Base-by-base conservation (phyloP, 2,113 vertebrate species). In the Oplegnathus fasciatus region DNA sequence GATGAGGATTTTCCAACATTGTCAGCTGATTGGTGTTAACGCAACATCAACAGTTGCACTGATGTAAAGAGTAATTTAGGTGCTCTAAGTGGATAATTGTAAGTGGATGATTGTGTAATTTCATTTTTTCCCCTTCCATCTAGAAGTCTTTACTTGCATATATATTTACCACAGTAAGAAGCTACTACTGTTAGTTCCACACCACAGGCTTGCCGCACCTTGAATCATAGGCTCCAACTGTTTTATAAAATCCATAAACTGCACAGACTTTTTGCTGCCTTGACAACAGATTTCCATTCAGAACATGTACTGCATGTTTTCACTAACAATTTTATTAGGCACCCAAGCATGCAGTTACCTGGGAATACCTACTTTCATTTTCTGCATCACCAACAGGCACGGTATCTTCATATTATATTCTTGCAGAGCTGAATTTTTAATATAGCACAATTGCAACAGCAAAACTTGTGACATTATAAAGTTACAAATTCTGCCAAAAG, bases 401-500 rank as follows among this genome's bases (percentile, higher is more conserved):
- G 9, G 2, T 18, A 26, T 46, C 3, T 62, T 62, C 26, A 62
- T n/a, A 44, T 44, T 54, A 20, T 34, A 46, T 70, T 65, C 44
- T 54, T 2, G 18, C 44, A 32, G 37, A 58, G 5, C 28, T 68
- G 2, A n/a, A 15, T 69, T 28, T 18, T 75, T 34, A 42, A 69
- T 40, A 9, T 3, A 40, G 24, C 40, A 13, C 26, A 75, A 62
- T 13, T 69, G 62, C 42, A 57, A 48, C 20, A 80, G 34, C 58
- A 75, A 40, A 46, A 7, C 5, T n/a, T 80, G 26, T 40, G 26
- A 64, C 42, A 69, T 22, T 64, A n/a, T 22, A 6, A 68, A 68
- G 22, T 60, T 68, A 67, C 20, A 75, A 28, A 46, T 69, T 26
- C n/a, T 66, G 68, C 32, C 24, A 84, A 81, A 83, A 61, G 70